Base-by-base conservation (phyloP, 2,113 vertebrate species). In the Chlorodrepanis virens region DNA sequence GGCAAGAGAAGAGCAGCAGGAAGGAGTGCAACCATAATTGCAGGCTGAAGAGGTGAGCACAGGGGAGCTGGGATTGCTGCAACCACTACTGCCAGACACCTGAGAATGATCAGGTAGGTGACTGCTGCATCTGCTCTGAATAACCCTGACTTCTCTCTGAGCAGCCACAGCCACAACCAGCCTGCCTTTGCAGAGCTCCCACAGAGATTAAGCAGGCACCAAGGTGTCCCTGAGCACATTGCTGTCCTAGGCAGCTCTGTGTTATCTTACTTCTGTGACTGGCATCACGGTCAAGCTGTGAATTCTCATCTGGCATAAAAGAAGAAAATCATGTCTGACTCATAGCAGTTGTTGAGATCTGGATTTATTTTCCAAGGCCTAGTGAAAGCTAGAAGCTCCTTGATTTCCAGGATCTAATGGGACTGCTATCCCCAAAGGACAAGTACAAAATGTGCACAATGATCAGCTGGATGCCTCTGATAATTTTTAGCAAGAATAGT, bases 101-200 rank as follows among this genome's bases (percentile, higher is more conserved):
- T 63, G 90, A 49, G 69, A 45, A 17, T n/a, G 17, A 61, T 40
- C 91, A 91, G 89, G 93, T 94, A 89, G 81, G 91, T 27, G 75
- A 68, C 33, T 42, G 52, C 35, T 85, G 52, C 39, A 33, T 67
- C 65, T 85, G 24, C 31, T 75, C 60, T 5, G 4, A 84, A 45
- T 54, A 67, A 17, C 25, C 31, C 78, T 29, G 37, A 15, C 27
- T 83, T 64, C 40, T 78, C 37, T 8, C 24, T 47, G 57, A 37
- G 68, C 45, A 56, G 44, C 53, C 23, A 3, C 65, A 68, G 16
- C 61, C 16, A 8, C 28, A 20, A 1, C 33, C 52, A 59, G 10
- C 29, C 47, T 37, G 49, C 23, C 29, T 52, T 27, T 75, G 23
- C 40, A 15, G 49, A 65, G 79, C 27, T 68, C 27, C 29, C 0